These are phyloP conservation scores for Camarhynchus parvulus DNA, from an alignment of 2,113 vertebrate genomes.

Conservation along the genomic window DNA sequence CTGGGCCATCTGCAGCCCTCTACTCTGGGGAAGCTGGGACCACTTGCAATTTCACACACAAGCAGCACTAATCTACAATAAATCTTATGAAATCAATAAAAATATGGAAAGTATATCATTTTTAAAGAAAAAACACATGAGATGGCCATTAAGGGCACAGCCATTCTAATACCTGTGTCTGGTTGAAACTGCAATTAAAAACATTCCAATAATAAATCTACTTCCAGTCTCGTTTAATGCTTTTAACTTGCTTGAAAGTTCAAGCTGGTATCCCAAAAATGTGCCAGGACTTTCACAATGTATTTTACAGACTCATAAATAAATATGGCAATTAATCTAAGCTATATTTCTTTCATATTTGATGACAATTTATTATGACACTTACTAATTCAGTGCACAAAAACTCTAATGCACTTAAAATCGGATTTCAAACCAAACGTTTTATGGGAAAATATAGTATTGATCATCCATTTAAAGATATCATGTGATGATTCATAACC, in stretches of 20 bases:
- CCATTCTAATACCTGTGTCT: conserved; percentile 76
- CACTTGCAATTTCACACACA: conserved; percentile 51
- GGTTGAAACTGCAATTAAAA: conserved; percentile 80
- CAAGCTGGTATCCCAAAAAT: conserved; percentile 84
- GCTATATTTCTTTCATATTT: conserved; percentile 82
- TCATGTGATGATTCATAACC: conserved; percentile 78
- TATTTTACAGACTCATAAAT: conserved; percentile 87
- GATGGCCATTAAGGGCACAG: conserved; percentile 76
- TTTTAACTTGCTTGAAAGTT: conserved; percentile 85
- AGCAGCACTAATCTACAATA: conserved; percentile 71
- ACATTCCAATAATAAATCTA: conserved; percentile 82
- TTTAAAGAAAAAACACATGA: conserved; percentile 72
- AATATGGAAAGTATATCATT: conserved; percentile 79
- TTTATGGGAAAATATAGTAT: conserved; percentile 87
- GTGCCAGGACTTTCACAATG: conserved; percentile 78
- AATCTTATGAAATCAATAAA: conserved; percentile 80
- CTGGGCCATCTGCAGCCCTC: background rate
- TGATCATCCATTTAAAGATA: conserved; percentile 86
- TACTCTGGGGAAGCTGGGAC: conserved; percentile 63
- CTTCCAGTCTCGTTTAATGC: conserved; percentile 76
- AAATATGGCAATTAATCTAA: conserved; percentile 82
- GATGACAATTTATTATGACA: conserved; percentile 81
- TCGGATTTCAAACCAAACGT: conserved; percentile 84
- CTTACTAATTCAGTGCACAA: conserved; percentile 74
- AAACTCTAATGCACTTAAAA: conserved; percentile 87